Conservation (phyloP, 2,797 vertebrate species). For the Bradypus variegatus region DNA sequence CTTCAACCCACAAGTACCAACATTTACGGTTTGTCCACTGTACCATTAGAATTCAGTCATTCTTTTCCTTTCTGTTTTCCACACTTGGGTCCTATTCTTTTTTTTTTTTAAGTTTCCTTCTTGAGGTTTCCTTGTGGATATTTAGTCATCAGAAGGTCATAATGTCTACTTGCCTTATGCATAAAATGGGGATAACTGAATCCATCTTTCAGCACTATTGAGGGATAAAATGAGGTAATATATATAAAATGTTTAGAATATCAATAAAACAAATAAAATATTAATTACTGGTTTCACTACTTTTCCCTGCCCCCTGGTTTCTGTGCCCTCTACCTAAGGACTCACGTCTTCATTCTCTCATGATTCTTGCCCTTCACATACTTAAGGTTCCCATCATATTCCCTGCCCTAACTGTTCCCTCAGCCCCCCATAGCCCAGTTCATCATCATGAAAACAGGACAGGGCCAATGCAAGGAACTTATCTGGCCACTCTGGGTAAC, state of each 20-base stretch:
- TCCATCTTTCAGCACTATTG: background rate
- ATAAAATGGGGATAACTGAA: background rate
- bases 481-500: background rate
- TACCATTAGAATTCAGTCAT: background rate
- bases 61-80: background rate
- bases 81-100: background rate
- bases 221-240: background rate
- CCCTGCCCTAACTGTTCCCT: background rate
- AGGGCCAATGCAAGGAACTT: background rate
- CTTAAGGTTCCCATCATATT: rapidly evolving
- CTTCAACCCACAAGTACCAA: background rate
- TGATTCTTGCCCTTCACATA: background rate
- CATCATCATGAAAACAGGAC: background rate
- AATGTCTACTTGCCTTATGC: background rate
- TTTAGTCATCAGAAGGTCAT: background rate
- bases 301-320: background rate
- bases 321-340: background rate
- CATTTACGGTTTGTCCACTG: rapidly evolving
- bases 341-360: background rate
- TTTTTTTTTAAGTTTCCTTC: background rate
- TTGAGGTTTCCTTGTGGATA: background rate
- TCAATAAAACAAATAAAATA: rapidly evolving
- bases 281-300: background rate
- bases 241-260: background rate
- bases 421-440: background rate